phyloP scores from a whole-genome alignment of 2,888 invertebrate genomes.

The Flabesymbios commensalis region DNA sequence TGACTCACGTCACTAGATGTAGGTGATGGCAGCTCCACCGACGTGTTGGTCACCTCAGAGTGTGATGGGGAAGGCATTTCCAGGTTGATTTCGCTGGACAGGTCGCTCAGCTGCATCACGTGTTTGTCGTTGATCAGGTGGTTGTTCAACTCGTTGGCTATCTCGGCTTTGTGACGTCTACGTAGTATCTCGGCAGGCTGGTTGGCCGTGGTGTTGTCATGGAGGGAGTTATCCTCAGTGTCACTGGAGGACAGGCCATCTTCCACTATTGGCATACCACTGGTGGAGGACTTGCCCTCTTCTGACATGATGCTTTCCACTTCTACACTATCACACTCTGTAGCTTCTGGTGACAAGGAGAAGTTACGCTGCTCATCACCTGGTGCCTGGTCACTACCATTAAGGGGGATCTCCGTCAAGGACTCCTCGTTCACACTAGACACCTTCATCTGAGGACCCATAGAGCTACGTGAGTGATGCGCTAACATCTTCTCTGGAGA shows the following conservation, averaged over 20 bases:
- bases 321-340: slow-evolving; percentile 88
- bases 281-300: slow-evolving; percentile 40
- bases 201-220: slow-evolving; percentile 59
- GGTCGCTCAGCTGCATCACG: neutral
- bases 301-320: slow-evolving; percentile 69
- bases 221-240: slow-evolving; percentile 81
- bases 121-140: slow-evolving; percentile 62
- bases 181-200: slow-evolving; percentile 67
- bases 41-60: neutral
- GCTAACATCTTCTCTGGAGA: slow-evolving; percentile 20
- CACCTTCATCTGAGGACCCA: neutral
- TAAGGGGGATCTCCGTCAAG: slow-evolving; percentile 25
- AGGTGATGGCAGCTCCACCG: neutral
- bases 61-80: neutral
- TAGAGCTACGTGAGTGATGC: neutral
- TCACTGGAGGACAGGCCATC: slow-evolving; percentile 93
- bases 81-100: too few relatives aligned
- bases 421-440: slow-evolving; percentile 17
- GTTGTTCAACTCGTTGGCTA: slow-evolving; percentile 29
- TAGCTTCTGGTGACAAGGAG: slow-evolving; percentile 82
- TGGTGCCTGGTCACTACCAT: slow-evolving; percentile 6
- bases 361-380: slow-evolving; percentile 19
- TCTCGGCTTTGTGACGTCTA: slow-evolving; percentile 64
- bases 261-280: slow-evolving; percentile 83
- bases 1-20: slow-evolving; percentile 40